Percentiles rank a stretch among this genome's conserved stretches.
Evolutionary conservation across 2,888 invertebrate genomes (phyloP).

Genomic region (Himalopsyche tibetana): DNA sequence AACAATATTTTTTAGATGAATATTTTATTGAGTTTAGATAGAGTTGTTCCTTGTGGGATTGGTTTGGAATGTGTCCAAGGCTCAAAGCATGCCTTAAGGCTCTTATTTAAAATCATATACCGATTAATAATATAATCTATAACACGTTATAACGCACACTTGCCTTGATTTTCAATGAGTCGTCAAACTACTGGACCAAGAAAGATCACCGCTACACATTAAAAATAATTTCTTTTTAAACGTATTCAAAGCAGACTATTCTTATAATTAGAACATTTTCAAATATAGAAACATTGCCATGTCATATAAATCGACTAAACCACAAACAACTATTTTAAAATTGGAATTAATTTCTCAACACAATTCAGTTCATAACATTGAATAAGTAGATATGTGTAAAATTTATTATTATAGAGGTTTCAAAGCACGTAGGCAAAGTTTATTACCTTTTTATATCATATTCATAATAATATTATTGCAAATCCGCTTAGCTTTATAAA

Average conservation of each 20-base stretch:
- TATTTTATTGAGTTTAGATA: background rate
- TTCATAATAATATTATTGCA: background rate
- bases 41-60: background rate
- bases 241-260: too few relatives aligned
- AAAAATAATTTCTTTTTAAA: too few relatives aligned
- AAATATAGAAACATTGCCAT: too few relatives aligned
- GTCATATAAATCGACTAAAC: too few relatives aligned
- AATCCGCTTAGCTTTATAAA: background rate
- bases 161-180: background rate
- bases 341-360: too few relatives aligned
- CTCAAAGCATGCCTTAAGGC: background rate
- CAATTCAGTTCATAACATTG: too few relatives aligned
- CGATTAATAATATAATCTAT: background rate
- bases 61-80: conserved; percentile 6
- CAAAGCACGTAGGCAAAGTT: background rate
- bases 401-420: background rate
- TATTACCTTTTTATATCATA: background rate
- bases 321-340: too few relatives aligned
- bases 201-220: background rate
- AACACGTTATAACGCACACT: background rate
- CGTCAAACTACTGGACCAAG: background rate
- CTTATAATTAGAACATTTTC: too few relatives aligned
- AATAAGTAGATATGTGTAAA: too few relatives aligned
- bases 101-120: background rate
- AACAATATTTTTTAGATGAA: too few relatives aligned